Percentiles rank a stretch among this genome's conserved stretches.
phyloP scores from a whole-genome alignment of 1,140 invertebrate species.

The Ruditapes philippinarum region DNA sequence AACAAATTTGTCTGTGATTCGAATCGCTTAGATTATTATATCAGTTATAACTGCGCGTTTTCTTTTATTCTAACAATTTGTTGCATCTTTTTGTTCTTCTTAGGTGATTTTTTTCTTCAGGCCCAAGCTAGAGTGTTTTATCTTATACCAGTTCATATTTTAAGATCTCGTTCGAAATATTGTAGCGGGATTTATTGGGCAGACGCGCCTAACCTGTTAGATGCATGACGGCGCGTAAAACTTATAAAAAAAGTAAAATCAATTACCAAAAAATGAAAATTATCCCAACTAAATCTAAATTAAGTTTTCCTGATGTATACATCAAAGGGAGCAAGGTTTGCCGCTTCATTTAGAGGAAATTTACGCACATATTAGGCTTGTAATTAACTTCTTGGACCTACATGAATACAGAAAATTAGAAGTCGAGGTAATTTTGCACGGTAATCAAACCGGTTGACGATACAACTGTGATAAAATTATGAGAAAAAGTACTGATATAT shows the following conservation, averaged over 20 bases:
- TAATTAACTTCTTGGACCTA: slow-evolving; percentile 14
- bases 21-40: too few species aligned
- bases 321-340: slow-evolving; percentile 20
- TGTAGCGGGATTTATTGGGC: slow-evolving; percentile 40
- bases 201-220: neutral
- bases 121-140: too few species aligned
- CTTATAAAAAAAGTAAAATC: slow-evolving; percentile 14
- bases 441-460: neutral
- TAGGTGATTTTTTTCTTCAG: too few species aligned
- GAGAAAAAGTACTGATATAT: too few species aligned
- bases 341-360: slow-evolving; percentile 24
- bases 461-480: too few species aligned
- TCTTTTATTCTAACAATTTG: too few species aligned
- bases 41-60: too few species aligned
- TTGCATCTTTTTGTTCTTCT: too few species aligned
- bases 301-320: slow-evolving; percentile 32
- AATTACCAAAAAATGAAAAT: slow-evolving; percentile 41
- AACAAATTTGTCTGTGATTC: too few species aligned
- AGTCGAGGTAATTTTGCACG: neutral
- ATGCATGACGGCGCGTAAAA: slow-evolving; percentile 42
- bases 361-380: slow-evolving; percentile 3
- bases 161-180: neutral
- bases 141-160: too few species aligned
- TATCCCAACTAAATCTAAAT: slow-evolving; percentile 43
- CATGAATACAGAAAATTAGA: neutral